phyloP scores from a whole-genome alignment of 2,888 invertebrate species.

The Drepana falcataria region DNA sequence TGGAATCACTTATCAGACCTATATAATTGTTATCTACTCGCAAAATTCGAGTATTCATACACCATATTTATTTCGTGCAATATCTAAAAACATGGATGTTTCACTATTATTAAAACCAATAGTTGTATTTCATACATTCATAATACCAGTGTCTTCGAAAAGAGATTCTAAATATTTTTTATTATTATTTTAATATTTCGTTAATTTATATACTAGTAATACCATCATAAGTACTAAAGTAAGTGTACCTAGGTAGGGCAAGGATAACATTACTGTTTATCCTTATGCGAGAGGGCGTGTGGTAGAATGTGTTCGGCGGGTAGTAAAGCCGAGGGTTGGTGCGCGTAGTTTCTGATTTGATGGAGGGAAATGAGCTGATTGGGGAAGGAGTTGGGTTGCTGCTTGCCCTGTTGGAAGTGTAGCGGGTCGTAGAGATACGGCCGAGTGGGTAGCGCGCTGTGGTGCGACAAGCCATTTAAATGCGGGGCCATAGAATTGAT shows the following conservation, averaged over 20 bases:
- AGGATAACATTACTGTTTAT: constrained; percentile 62
- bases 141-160: constrained; percentile 71
- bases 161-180: constrained; percentile 71
- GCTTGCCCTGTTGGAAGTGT: constrained; percentile 87
- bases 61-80: constrained; percentile 51
- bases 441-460: constrained; percentile 82
- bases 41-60: constrained; percentile 69
- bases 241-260: constrained; percentile 56
- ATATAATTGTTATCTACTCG: constrained; percentile 57
- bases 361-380: constrained; percentile 96
- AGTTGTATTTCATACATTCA: constrained; percentile 57
- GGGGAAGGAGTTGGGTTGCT: constrained; percentile 86
- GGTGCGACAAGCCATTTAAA: constrained; percentile 83
- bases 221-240: constrained; percentile 71
- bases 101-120: constrained; percentile 58
- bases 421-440: constrained; percentile 96
- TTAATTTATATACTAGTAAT: constrained; percentile 74
- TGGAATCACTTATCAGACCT: constrained; percentile 61
- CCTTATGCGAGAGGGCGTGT: constrained; percentile 73
- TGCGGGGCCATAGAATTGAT: constrained; percentile 93
- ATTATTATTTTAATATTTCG: constrained; percentile 48
- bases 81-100: constrained; percentile 69
- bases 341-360: constrained; percentile 97
- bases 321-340: constrained; percentile 89
- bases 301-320: constrained; percentile 83